A percentile compares a stretch with the other conserved stretches of the same genome.
These are phyloP conservation scores for Microplitis manilae DNA, from an alignment of 2,888 invertebrate genomes.

Conservation along the genomic window DNA sequence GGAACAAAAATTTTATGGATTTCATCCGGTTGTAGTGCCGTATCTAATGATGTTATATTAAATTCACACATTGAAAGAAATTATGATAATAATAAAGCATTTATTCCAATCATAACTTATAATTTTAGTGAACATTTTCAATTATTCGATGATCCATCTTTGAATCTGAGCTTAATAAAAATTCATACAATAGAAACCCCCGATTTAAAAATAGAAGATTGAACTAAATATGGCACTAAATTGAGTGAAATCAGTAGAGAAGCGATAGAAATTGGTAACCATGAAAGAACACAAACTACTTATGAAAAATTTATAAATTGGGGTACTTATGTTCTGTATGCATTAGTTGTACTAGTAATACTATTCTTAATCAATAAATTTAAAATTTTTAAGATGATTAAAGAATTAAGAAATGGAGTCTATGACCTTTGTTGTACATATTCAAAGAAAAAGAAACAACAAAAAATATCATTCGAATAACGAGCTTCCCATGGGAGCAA, in stretches of 20 bases:
- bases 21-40: conserved; percentile 11
- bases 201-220: conserved; percentile 30
- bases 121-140: conserved; percentile 34
- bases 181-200: conserved; percentile 37
- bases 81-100: conserved; percentile 12
- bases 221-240: conserved; percentile 5
- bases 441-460: too few relatives aligned
- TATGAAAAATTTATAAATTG: conserved; percentile 26
- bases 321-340: not conserved
- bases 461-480: too few relatives aligned
- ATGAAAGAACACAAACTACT: conserved; percentile 25
- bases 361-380: too few relatives aligned
- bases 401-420: too few relatives aligned
- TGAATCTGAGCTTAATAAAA: conserved; percentile 33
- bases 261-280: too few relatives aligned
- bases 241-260: too few relatives aligned
- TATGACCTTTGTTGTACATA: too few relatives aligned
- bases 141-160: conserved; percentile 10
- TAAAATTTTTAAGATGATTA: too few relatives aligned
- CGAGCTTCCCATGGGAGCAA: too few relatives aligned
- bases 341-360: too few relatives aligned
- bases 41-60: conserved; percentile 29
- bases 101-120: conserved; percentile 24
- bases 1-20: conserved; percentile 12
- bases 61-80: not conserved